phyloP scores from a whole-genome alignment of 2,797 vertebrate species.

The Manis javanica region DNA sequence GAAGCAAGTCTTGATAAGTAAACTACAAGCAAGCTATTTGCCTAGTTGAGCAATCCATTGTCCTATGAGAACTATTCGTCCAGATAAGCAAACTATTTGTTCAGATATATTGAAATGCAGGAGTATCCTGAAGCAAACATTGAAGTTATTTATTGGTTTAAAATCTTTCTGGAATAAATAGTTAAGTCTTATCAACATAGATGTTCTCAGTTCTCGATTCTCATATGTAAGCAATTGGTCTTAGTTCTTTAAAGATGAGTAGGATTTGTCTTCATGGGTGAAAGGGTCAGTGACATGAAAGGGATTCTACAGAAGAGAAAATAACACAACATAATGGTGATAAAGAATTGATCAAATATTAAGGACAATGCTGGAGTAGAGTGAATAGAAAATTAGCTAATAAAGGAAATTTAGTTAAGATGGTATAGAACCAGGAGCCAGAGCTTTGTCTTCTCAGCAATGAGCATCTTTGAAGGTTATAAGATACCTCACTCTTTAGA shows the following conservation, averaged over 20 bases:
- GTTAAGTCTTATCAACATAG: not conserved
- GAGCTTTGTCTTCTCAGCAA: not conserved
- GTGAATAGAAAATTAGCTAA: not conserved
- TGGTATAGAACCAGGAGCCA: not conserved
- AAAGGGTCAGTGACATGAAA: not conserved
- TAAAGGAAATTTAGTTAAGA: not conserved
- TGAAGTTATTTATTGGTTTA: not conserved
- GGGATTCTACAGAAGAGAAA: not conserved
- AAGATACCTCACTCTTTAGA: not conserved
- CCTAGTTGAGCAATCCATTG: not conserved
- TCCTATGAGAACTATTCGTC: conserved; percentile 18
- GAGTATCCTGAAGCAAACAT: conserved; percentile 9
- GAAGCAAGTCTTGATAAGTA: not conserved
- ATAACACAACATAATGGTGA: not conserved
- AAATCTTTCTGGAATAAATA: not conserved
- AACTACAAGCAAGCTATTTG: conserved; percentile 31
- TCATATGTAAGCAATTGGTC: not conserved
- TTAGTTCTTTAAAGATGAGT: not conserved
- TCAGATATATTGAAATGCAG: conserved; percentile 37
- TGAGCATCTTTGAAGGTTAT: not conserved
- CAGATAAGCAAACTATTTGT: conserved; percentile 36
- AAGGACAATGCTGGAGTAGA: not conserved
- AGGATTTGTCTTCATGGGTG: not conserved
- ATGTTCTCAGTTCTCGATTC: not conserved
- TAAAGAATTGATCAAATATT: not conserved